Evolutionary conservation across 37 sponge, comb jelly and placozoan species (phyloP).

Genomic region (Mnemiopsis leidyi): DNA sequence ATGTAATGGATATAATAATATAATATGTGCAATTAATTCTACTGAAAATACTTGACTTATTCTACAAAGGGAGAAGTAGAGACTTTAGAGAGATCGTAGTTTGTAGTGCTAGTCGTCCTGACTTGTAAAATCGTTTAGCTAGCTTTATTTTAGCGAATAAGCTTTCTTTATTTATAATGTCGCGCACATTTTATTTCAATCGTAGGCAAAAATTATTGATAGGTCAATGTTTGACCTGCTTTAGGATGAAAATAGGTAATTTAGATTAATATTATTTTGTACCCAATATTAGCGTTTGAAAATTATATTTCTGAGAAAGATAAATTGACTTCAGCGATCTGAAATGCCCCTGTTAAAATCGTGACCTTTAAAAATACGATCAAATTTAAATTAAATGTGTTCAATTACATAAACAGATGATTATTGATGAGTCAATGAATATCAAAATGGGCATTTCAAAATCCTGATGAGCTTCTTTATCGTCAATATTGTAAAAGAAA

Average conservation of each 20-base stretch:
- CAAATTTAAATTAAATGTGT: no score
- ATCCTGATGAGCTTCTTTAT: no score
- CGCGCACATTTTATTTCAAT: not conserved
- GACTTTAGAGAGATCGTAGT: not conserved
- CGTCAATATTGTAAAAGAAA: no score
- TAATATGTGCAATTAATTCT: not conserved
- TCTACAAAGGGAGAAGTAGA: not conserved
- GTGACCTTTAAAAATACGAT: no score
- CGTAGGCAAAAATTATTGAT: not conserved
- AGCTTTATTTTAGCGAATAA: not conserved
- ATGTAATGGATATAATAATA: no score
- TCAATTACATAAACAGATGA: no score
- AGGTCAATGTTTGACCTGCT: not conserved
- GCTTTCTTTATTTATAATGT: not conserved
- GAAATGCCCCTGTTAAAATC: not conserved
- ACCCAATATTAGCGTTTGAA: not conserved
- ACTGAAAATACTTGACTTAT: not conserved
- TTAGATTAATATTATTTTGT: not conserved
- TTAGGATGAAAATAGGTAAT: not conserved
- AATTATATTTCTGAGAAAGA: not conserved
- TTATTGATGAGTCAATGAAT: no score
- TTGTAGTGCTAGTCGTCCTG: not conserved
- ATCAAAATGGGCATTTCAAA: no score
- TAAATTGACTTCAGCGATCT: not conserved
- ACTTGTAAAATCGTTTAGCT: not conserved